Evolutionary conservation across 1,140 invertebrate genomes (phyloP).

Genomic region (Notospermus geniculatus): DNA sequence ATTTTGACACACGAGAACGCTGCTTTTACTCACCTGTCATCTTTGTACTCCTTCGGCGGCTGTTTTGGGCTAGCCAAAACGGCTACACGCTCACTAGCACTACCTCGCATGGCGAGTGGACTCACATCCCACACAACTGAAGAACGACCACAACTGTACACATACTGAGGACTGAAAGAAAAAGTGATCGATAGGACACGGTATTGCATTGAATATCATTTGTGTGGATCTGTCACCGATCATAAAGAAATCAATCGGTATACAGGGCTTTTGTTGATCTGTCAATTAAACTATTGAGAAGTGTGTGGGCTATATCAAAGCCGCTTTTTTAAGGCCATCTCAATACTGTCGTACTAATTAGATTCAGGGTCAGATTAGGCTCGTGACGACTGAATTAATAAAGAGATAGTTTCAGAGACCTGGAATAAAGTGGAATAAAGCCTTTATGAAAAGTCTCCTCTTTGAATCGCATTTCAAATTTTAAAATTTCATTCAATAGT

Average conservation of each 20-base stretch:
- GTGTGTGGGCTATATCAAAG: too few relatives aligned
- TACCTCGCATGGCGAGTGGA: slow-evolving; percentile 19
- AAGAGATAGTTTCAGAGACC: too few relatives aligned
- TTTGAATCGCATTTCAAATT: too few relatives aligned
- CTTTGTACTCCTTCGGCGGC: slow-evolving; percentile 19
- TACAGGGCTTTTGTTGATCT: not conserved
- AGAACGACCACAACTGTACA: slow-evolving; percentile 35
- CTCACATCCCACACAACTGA: slow-evolving; percentile 30
- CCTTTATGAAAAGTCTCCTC: too few relatives aligned
- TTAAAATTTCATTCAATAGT: too few relatives aligned
- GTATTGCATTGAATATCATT: not conserved
- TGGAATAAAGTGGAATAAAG: too few relatives aligned
- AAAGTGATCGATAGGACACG: not conserved
- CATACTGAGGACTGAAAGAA: slow-evolving; percentile 33
- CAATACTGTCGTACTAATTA: too few relatives aligned
- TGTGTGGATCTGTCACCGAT: not conserved
- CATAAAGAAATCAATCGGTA: slow-evolving; percentile 4
- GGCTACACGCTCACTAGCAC: slow-evolving; percentile 18
- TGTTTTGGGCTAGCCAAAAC: slow-evolving; percentile 27
- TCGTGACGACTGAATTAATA: too few relatives aligned
- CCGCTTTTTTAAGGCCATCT: too few relatives aligned
- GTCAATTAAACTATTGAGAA: too few relatives aligned
- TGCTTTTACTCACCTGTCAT: slow-evolving; percentile 26
- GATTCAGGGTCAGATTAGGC: too few relatives aligned
- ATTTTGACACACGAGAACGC: not conserved